These are phyloP conservation scores for Elysia crispata DNA, from an alignment of 2,888 invertebrate species.

Conservation along the genomic window DNA sequence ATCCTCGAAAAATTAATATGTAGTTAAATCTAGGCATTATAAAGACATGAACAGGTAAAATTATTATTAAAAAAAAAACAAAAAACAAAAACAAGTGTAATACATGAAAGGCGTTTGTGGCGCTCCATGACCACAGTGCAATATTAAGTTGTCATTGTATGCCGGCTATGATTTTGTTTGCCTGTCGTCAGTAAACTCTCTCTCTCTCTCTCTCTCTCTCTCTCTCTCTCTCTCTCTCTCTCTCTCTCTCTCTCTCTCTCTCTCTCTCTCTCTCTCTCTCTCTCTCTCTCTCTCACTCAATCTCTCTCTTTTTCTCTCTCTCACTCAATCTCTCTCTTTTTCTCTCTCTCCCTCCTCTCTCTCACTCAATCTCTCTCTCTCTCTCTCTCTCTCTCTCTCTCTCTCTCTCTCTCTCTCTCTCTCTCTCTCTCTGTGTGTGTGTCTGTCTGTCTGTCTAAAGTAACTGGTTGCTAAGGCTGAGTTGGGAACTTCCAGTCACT, in stretches of 20 bases:
- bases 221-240: not conserved
- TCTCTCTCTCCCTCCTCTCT: not conserved
- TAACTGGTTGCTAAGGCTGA: not conserved
- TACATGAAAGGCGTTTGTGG: too few relatives aligned
- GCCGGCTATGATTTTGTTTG: too few relatives aligned
- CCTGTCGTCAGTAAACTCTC: too few relatives aligned
- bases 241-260: constrained; percentile 14
- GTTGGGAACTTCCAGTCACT: too few relatives aligned
- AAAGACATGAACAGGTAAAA: too few relatives aligned
- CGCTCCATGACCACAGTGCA: too few relatives aligned
- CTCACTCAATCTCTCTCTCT: not conserved
- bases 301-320: not conserved
- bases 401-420: constrained; percentile 12
- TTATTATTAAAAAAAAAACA: too few relatives aligned
- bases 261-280: constrained; percentile 15
- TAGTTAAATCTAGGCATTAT: too few relatives aligned
- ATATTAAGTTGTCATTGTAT: too few relatives aligned
- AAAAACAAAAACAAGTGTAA: too few relatives aligned
- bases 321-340: too few relatives aligned
- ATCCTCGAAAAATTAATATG: too few relatives aligned
- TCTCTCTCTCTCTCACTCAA: constrained; percentile 6
- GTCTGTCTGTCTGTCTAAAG: not conserved
- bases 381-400: not conserved
- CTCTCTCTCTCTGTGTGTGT: not conserved
- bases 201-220: not conserved